Conservation (phyloP, 1,140 invertebrate species). For the Dysdera silvatica region DNA sequence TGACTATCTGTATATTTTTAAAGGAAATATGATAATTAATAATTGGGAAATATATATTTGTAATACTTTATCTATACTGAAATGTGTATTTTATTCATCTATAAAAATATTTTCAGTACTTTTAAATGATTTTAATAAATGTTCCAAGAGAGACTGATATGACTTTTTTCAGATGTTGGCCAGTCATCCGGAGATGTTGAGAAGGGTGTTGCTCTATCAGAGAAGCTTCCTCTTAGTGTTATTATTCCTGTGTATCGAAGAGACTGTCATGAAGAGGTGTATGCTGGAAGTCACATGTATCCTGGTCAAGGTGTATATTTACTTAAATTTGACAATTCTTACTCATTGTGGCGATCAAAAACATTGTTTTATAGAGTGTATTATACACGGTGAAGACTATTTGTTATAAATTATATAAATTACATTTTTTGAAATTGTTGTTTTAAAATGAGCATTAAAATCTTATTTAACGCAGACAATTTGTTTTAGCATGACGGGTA, state of each 20-base stretch:
- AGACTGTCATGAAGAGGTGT: constrained; percentile 93
- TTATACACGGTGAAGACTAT: constrained; percentile 70
- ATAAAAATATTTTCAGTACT: not conserved
- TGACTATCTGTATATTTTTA: too few relatives aligned
- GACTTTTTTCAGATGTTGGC: constrained; percentile 48
- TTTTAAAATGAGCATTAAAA: too few relatives aligned
- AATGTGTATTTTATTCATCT: not conserved
- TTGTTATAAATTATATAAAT: too few relatives aligned
- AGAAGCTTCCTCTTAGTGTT: constrained; percentile 59
- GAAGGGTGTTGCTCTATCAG: constrained; percentile 26
- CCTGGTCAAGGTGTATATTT: constrained; percentile 95
- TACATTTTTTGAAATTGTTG: too few relatives aligned
- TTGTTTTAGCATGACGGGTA: too few relatives aligned
- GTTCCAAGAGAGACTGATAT: too few relatives aligned
- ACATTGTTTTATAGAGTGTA: constrained; percentile 97
- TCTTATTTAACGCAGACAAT: too few relatives aligned
- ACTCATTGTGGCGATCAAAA: constrained; percentile 97
- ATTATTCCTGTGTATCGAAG: constrained; percentile 88
- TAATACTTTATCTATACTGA: too few relatives aligned
- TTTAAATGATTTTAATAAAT: not conserved
- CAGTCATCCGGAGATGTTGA: constrained; percentile 4
- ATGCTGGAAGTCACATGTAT: constrained; percentile 92
- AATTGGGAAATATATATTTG: too few relatives aligned
- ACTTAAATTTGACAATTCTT: constrained; percentile 99
- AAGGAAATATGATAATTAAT: too few relatives aligned